Evolutionary conservation across 2,797 vertebrate species (phyloP), one percentile per base, ranked within the genome.

Genomic region (Characodon lateralis): DNA sequence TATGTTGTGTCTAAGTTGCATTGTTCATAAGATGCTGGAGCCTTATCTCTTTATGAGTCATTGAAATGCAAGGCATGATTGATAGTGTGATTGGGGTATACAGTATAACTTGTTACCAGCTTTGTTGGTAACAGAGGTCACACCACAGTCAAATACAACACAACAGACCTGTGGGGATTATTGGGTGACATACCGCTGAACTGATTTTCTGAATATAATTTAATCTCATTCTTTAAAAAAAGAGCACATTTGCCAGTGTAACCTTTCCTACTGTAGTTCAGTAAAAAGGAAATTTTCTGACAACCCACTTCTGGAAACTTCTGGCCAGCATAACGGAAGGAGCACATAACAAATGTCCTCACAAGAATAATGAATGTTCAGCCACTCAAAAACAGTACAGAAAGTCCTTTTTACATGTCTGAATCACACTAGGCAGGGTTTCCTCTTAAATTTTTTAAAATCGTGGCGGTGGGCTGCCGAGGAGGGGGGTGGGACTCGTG

Each of bases 291-390:
- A 35, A 7, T 8, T 73, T 31, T 41, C 8, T 68, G 58, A 50
- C 73, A 72, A 51, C 43, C 35, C 28, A 71, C 48, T 55, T 58
- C 20, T 72, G n/a, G 53, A 41, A 75, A 53, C 56, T 5, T 59
- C 53, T 12, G 65, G 39, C 61, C n/a, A 41, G 24, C 48, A n/a
- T 1, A 56, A 14, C 39, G 72, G 0, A 18, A n/a, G 18, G 9
- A 2, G 6, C 73, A 56, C 31, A 48, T 48, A 6, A 53, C 56
- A 10, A 8, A 22, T 39, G 7, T 76, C 55, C 65, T 71, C 31
- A 55, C 51, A 46, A 31, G 75, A 28, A 48, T 26, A 58, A 77
- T 31, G 22, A 55, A 1, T 31, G 39, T 58, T 58, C 9, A 76
- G 28, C 22, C 46, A 3, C 22, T 43, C 28, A 61, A 41, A 48